Conservation (phyloP, 2,888 invertebrate genomes). For the Agrilus biguttatus region DNA sequence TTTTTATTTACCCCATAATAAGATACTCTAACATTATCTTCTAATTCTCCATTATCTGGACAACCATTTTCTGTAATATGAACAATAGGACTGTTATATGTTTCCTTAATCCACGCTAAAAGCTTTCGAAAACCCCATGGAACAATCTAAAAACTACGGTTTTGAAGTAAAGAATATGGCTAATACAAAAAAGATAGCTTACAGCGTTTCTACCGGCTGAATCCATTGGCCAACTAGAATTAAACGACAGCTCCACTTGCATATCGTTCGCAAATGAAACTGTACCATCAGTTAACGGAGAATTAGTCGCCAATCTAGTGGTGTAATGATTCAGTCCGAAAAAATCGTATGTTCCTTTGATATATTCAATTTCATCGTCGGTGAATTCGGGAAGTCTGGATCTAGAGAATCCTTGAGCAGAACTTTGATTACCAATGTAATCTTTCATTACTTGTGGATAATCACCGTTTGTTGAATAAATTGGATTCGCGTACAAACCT, state of each 20-base stretch:
- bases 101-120: conserved; percentile 44
- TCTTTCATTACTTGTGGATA: conserved; percentile 51
- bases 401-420: conserved; percentile 38
- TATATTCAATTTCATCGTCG: conserved; percentile 39
- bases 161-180: neutral
- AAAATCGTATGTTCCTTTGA: conserved; percentile 52
- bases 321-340: conserved; percentile 66
- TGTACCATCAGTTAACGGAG: conserved; percentile 1
- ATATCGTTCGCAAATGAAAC: conserved; percentile 5
- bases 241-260: neutral
- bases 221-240: conserved; percentile 8
- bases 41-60: conserved; percentile 22
- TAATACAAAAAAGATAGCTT: neutral
- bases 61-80: conserved; percentile 49
- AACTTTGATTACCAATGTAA: conserved; percentile 41
- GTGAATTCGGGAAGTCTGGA: conserved; percentile 51
- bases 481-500: conserved; percentile 53
- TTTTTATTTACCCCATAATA: conserved; percentile 1
- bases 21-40: neutral
- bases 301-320: conserved; percentile 38
- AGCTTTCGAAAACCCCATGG: conserved; percentile 51
- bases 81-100: conserved; percentile 42
- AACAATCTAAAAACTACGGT: conserved; percentile 25
- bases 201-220: neutral
- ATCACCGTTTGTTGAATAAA: conserved; percentile 46